These are phyloP conservation scores for Scatophagus argus DNA, from an alignment of 2,113 vertebrate species.

Conservation along the genomic window DNA sequence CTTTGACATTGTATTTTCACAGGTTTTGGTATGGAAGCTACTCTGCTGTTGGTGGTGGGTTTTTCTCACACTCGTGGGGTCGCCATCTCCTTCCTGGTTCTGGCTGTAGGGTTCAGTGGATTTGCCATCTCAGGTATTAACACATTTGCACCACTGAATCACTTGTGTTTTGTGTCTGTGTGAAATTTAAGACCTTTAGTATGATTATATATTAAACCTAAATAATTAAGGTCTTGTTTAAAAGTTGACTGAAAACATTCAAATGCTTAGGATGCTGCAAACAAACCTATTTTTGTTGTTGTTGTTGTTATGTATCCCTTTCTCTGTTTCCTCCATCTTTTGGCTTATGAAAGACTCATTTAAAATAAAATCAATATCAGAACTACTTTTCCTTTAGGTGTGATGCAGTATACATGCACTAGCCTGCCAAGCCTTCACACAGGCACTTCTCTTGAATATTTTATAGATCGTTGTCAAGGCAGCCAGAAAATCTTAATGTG, in stretches of 20 bases:
- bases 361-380: neutral
- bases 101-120: constrained; percentile 98
- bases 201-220: neutral
- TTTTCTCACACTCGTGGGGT: constrained; percentile 95
- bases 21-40: constrained; percentile 99
- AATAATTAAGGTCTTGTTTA: neutral
- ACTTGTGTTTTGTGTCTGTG: neutral
- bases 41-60: constrained; percentile 94
- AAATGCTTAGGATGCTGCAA: neutral
- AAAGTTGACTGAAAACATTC: neutral
- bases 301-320: neutral
- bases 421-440: neutral
- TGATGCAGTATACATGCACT: constrained; percentile 13
- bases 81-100: constrained; percentile 95
- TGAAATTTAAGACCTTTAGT: neutral
- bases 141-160: neutral
- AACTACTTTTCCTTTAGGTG: neutral
- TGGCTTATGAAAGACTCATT: constrained; percentile 2
- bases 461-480: constrained; percentile 24
- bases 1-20: constrained; percentile 45
- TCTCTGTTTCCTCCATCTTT: neutral
- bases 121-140: constrained; percentile 97
- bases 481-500: neutral
- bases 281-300: too few relatives aligned
- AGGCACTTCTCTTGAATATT: constrained; percentile 40